Evolutionary conservation across 2,888 invertebrate genomes (phyloP), one percentile per base, ranked within the genome.

Genomic region (Brachycybe producta): DNA sequence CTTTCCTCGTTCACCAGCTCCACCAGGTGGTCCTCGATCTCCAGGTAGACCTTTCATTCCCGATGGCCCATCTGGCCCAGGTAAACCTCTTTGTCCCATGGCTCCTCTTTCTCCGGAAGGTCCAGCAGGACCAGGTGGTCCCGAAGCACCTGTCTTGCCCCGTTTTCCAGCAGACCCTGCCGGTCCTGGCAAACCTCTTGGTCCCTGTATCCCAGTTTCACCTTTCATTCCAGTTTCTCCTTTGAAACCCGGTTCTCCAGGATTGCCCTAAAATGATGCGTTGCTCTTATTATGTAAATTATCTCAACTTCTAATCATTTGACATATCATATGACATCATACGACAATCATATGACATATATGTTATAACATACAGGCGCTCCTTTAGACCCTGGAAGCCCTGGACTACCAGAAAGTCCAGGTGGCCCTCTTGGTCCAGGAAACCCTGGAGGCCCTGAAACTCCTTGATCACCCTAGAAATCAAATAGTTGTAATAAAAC

Each of bases 311-410:
- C 7, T 36, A 8, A 36, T n/a, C 5, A 36, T n/a, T n/a, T n/a
- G n/a, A n/a, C n/a, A n/a, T n/a, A n/a, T n/a, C n/a, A n/a, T n/a
- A 32, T 32, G 32, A 13, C 11, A 11, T 32, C 13, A 11, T 32
- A 11, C 13, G 8, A 13, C 8, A 32, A 32, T 32, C 13, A 32
- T 11, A 32, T 32, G 32, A 32, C 13, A 32, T 32, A 32, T 11
- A 32, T 13, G 32, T 35, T 35, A 17, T 35, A 5, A 28, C 38
- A 21, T 28, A 49, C 87, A 2, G 84, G 81, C 2, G 78, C 75
- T 11, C 87, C 87, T 59, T 84, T 72, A 2, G 80, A 76, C 19
- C 87, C 87, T 0, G 84, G 84, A 64, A 85, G 85, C 3, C 88
- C 90, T 61, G 84, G 83, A 1, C 85, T 86, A 26, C 86, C 86